Evolutionary conservation across 2,113 vertebrate genomes (phyloP), one percentile per base, ranked within the genome.

Genomic region (Hiodon tergisus): DNA sequence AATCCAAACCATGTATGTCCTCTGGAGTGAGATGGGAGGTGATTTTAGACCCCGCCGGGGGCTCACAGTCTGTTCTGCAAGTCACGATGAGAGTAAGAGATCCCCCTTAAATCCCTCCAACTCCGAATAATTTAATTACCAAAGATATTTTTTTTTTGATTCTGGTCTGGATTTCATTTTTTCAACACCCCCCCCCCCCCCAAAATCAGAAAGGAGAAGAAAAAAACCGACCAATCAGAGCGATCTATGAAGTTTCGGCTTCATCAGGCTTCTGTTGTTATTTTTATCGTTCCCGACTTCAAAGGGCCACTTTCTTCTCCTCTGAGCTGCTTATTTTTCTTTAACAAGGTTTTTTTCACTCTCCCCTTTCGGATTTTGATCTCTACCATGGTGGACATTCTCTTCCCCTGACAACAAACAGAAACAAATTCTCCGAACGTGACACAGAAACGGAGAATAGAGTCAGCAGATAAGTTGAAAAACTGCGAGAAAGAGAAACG

Each of bases 151-250:
- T 47, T 46, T 83, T 79, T 78, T 84, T 86, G 79, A 84, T 86
- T 87, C 70, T 73, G 81, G 85, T 90, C 89, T 92, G 90, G 89
- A 86, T 89, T 77, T 88, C 78, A 90, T 90, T 91, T 90, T 53
- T 79, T 31, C 31, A 31, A 31, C 31, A 31, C 51, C 65, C 65
- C 47, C 53, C 59, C 16, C 62, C 62, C 72, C n/a, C 60, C 72
- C 31, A 71, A 9, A 6, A 72, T 83, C 83, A 78, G 76, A 81
- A 86, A 78, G 85, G 82, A 85, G 84, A 68, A 79, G 76, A 73
- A 83, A 77, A 83, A 82, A 78, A 83, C 75, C 74, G 76, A 78
- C 67, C 72, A 16, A 63, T 6, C 14, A 63, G 61, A 3, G 61
- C 11, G 71, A 81, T 85, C 77, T 81, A 79, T 86, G 81, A 84